phyloP scores from a whole-genome alignment of 2,113 vertebrate genomes.

The Pseudorasbora parva region DNA sequence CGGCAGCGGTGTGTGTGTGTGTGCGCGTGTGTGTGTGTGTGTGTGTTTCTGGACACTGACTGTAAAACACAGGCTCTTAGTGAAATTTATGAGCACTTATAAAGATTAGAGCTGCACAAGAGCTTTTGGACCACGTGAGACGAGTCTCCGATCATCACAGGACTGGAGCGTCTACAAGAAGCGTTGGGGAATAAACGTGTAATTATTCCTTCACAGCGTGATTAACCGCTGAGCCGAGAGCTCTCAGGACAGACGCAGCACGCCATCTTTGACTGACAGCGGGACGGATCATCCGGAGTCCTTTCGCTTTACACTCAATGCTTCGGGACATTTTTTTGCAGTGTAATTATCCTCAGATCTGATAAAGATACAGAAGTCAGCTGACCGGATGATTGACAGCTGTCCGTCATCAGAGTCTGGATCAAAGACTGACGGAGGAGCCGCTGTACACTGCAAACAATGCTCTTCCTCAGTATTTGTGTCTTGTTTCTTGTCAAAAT shows the following conservation, averaged over 20 bases:
- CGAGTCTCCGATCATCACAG: slow-evolving; percentile 10
- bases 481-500: too few relatives aligned
- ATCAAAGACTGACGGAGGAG: too few relatives aligned
- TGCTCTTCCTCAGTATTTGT: too few relatives aligned
- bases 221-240: slow-evolving; percentile 48
- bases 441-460: too few relatives aligned
- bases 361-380: too few relatives aligned
- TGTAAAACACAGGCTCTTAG: slow-evolving; percentile 37
- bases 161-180: background rate
- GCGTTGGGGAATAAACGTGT: background rate
- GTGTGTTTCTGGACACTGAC: slow-evolving; percentile 37
- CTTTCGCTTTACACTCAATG: too few relatives aligned
- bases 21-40: background rate
- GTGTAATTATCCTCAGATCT: too few relatives aligned
- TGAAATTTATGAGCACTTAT: slow-evolving; percentile 59
- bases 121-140: background rate
- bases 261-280: background rate
- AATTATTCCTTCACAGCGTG: slow-evolving; percentile 25
- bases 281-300: too few relatives aligned
- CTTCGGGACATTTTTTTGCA: too few relatives aligned
- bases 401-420: too few relatives aligned
- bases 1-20: background rate
- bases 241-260: slow-evolving; percentile 28
- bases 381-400: too few relatives aligned
- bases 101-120: slow-evolving; percentile 56